A percentile compares a stretch with the other conserved stretches of the same genome.
Conservation (phyloP, 2,888 invertebrate genomes). For the Leucophenga montana region DNA sequence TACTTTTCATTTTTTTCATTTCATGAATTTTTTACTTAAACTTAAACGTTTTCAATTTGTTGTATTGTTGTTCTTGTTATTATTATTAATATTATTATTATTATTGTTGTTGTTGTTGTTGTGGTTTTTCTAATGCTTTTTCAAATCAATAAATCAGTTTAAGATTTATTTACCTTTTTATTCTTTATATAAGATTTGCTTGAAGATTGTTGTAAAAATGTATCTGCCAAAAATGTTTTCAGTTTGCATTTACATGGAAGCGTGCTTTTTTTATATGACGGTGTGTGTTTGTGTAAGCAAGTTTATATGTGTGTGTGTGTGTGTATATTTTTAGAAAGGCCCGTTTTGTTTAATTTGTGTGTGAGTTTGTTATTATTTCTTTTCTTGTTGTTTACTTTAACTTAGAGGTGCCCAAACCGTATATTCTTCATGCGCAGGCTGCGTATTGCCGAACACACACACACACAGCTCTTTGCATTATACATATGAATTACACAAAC, state of each 20-base stretch:
- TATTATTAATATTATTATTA: too few relatives aligned
- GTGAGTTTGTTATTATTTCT: not conserved
- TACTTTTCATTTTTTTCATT: constrained; percentile 39
- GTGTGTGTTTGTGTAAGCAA: not conserved
- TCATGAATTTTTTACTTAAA: constrained; percentile 26
- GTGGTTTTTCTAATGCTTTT: too few relatives aligned
- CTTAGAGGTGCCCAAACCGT: too few relatives aligned
- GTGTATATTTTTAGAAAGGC: not conserved
- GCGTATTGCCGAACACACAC: too few relatives aligned
- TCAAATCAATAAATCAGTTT: too few relatives aligned
- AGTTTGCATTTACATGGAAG: not conserved
- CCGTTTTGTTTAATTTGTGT: not conserved
- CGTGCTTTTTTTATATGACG: constrained; percentile 21
- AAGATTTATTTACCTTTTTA: not conserved
- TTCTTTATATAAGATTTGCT: too few relatives aligned
- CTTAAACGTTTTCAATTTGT: constrained; percentile 27
- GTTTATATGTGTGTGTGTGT: not conserved
- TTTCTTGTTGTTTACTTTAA: too few relatives aligned
- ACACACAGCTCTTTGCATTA: too few relatives aligned
- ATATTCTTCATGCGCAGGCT: too few relatives aligned
- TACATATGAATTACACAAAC: too few relatives aligned
- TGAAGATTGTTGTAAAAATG: too few relatives aligned
- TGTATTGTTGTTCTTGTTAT: not conserved
- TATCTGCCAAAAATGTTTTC: too few relatives aligned
- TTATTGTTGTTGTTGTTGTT: not conserved